phyloP scores from a whole-genome alignment of 2,888 invertebrate species.

The Hemaris fuciformis region DNA sequence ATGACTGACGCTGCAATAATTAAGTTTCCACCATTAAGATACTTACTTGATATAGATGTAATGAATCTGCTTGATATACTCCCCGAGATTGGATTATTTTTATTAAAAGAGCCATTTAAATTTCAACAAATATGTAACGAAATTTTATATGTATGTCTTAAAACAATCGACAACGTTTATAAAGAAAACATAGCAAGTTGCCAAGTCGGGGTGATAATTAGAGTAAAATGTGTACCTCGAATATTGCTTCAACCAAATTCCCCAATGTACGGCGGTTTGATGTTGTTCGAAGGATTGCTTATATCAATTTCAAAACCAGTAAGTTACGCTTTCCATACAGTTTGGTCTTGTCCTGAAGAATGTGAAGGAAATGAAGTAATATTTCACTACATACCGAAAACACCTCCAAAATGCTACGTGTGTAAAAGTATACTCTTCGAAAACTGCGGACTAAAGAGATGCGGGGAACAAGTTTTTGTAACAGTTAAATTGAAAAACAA shows the following conservation, averaged over 20 bases:
- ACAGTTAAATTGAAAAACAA: slow-evolving; percentile 47
- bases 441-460: slow-evolving; percentile 64
- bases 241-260: slow-evolving; percentile 36
- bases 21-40: slow-evolving; percentile 65
- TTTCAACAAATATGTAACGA: slow-evolving; percentile 53
- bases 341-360: slow-evolving; percentile 75
- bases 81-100: slow-evolving; percentile 49
- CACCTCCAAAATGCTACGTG: slow-evolving; percentile 58
- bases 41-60: slow-evolving; percentile 56
- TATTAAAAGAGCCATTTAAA: slow-evolving; percentile 60
- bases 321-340: slow-evolving; percentile 62
- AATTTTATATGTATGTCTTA: slow-evolving; percentile 59
- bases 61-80: slow-evolving; percentile 57
- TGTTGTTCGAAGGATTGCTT: slow-evolving; percentile 53
- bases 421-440: slow-evolving; percentile 64
- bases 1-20: slow-evolving; percentile 42
- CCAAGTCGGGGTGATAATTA: slow-evolving; percentile 55
- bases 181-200: slow-evolving; percentile 37
- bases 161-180: slow-evolving; percentile 38
- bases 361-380: slow-evolving; percentile 70
- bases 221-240: slow-evolving; percentile 52
- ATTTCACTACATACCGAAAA: slow-evolving; percentile 61
- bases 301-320: slow-evolving; percentile 53
- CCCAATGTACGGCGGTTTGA: slow-evolving; percentile 44
- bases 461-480: slow-evolving; percentile 62